Base-by-base conservation (phyloP, 1,140 invertebrate species). In the Bombus ignitus region DNA sequence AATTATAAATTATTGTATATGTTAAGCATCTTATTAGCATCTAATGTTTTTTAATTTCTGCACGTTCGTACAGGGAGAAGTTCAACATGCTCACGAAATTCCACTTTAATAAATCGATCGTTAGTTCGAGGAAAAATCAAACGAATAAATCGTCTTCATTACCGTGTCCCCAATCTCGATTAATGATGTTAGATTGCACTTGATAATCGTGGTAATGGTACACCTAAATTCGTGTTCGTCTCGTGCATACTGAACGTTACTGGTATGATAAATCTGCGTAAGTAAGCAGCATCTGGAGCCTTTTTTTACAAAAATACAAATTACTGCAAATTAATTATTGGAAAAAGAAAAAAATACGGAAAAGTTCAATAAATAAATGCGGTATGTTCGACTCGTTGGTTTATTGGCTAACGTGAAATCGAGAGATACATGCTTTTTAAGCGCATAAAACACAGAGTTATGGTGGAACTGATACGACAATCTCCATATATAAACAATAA, bases 111-210 rank as follows among this genome's bases (percentile, higher is more conserved):
- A 59, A 42, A 47, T 47, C 44, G 44, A 71, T 81, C 66, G 25
- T 80, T 80, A 71, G 28, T 5, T 13, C 25, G 6, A 22, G 25
- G 47, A 57, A 5, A 32, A 28, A 68, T 81, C 47, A 42, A 81
- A 42, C 66, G 79, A 81, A 71, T 59, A 42, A 71, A 71, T 44
- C 79, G 32, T 57, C 68, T 71, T 42, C 79, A 59, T 81, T 81
- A 42, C 25, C 66, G 66, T 53, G 66, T 10, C 28, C 47, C 44
- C 79, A 57, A 81, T 81, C 57, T 81, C 47, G 32, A 81, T 81
- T 71, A 72, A 81, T 28, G 79, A 71, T 13, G 68, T 81, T 32
- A 68, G 37, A 72, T 81, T 32, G 47, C 47, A 32, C 79, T 70
- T 18, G 2, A 42, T 44, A 66, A 66, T 78, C 42, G 39, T 37